These are phyloP conservation scores for Subacronicta megacephala DNA, from an alignment of 2,888 invertebrate genomes.

Conservation along the genomic window DNA sequence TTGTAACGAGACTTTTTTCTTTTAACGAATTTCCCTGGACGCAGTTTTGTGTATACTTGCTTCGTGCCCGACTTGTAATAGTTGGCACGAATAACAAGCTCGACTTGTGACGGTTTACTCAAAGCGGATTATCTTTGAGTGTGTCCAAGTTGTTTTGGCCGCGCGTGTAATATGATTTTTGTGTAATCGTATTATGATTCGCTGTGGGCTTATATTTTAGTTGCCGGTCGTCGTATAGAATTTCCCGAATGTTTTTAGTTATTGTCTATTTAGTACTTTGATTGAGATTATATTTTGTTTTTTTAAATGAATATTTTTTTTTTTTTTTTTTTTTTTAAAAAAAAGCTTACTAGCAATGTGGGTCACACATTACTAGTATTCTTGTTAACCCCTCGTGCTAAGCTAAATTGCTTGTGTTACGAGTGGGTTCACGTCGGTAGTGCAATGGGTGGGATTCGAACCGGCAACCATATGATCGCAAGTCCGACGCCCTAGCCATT, in stretches of 20 bases:
- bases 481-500: too few species aligned
- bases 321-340: too few species aligned
- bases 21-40: constrained; percentile 72
- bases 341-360: too few species aligned
- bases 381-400: too few species aligned
- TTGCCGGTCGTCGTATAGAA: constrained; percentile 2
- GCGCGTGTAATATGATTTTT: constrained; percentile 55
- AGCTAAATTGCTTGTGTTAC: too few species aligned
- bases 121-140: constrained; percentile 54
- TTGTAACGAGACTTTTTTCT: constrained; percentile 72
- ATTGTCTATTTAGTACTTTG: background rate
- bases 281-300: background rate
- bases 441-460: too few species aligned
- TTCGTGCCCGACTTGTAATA: constrained; percentile 51
- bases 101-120: constrained; percentile 48
- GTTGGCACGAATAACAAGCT: constrained; percentile 56
- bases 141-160: constrained; percentile 50
- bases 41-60: constrained; percentile 61
- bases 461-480: too few species aligned
- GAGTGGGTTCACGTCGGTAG: too few species aligned
- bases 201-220: constrained; percentile 21
- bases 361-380: too few species aligned
- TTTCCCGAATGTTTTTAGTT: constrained; percentile 6
- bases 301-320: too few species aligned
- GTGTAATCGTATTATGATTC: constrained; percentile 45